Evolutionary conservation across 2,113 vertebrate genomes (phyloP), one percentile per base, ranked within the genome.

Genomic region (Anarhynchus alexandrinus): DNA sequence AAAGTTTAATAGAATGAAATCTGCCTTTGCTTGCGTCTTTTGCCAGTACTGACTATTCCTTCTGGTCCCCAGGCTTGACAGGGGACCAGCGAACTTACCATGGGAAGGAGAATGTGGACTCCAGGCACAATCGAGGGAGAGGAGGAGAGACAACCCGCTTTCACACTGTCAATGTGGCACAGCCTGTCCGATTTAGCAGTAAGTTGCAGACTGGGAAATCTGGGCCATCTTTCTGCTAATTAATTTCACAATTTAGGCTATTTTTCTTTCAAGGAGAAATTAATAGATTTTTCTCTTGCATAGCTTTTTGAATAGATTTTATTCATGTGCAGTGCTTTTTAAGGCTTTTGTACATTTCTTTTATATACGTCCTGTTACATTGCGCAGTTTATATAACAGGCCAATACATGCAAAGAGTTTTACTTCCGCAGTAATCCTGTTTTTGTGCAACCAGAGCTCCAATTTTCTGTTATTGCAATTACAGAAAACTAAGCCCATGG

Each of bases 121-220:
- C 97, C 5, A 81, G 98, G 84, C 98, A 97, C 69, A 93, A 2
- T 7, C 92, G 98, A 49, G 96, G 97, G 59, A 96, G 98, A 67
- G 97, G 97, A 69, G 96, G 96, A 5, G 98, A 98, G 30, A 97
- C 98, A 19, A 97, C 97, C 4, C 98, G 98, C 66, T 98, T 98
- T 59, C 98, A 98, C 21, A 91, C 98, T 0, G 95, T 98, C 94
- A 99, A 99, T 3, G 97, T 99, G 97, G 99, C 99, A 6, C 99
- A 99, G 97, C 99, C 99, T 1, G 98, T 99, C 70, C 99, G 99
- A 84, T 99, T 99, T 92, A 99, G 99, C 98, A 99, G 99, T 99
- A 98, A 99, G 99, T 98, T 98, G 98, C 97, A 97, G 98, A 95
- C 98, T 97, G 97, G 95, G 88, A 69, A 95, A 94, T 84, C 73